These are phyloP conservation scores for Acanthurus leucopareius DNA, from an alignment of 2,797 vertebrate species.

Conservation along the genomic window DNA sequence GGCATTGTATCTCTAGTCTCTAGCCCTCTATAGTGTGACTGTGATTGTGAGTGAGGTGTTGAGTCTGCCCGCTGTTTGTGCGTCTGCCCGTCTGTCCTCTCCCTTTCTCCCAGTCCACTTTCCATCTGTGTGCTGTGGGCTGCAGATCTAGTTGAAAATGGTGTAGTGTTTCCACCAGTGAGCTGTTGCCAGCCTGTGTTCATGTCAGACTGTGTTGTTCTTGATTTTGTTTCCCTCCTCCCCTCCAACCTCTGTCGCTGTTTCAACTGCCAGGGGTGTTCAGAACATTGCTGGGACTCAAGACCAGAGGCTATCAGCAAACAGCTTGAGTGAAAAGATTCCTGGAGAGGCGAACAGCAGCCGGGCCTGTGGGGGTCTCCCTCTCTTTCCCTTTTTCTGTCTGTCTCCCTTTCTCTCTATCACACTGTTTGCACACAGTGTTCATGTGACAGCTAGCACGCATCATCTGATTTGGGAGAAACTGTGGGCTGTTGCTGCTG, in stretches of 20 bases:
- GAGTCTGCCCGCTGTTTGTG: constrained; percentile 76
- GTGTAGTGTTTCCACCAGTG: constrained; percentile 79
- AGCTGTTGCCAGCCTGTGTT: constrained; percentile 84
- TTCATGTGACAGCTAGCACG: constrained; percentile 79
- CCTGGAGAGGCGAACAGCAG: constrained; percentile 72
- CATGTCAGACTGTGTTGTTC: constrained; percentile 71
- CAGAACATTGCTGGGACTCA: constrained; percentile 58
- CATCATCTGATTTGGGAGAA: constrained; percentile 77
- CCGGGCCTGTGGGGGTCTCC: constrained; percentile 61
- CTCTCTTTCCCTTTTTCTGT: constrained; percentile 33
- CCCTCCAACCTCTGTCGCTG: constrained; percentile 61
- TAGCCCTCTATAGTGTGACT: constrained; percentile 68
- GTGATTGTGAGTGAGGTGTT: constrained; percentile 74
- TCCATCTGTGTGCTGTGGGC: constrained; percentile 78
- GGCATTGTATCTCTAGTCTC: constrained; percentile 54
- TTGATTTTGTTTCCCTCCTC: constrained; percentile 61
- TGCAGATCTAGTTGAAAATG: constrained; percentile 87
- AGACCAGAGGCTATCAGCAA: constrained; percentile 68
- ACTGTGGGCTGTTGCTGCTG: constrained; percentile 52
- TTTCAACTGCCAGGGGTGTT: constrained; percentile 73
- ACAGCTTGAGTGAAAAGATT: constrained; percentile 73
- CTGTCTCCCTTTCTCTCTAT: constrained; percentile 43
- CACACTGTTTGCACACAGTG: constrained; percentile 72
- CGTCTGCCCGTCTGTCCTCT: constrained; percentile 71
- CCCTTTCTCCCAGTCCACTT: constrained; percentile 71